A percentile compares a stretch with the other conserved stretches of the same genome.
Evolutionary conservation across 2,888 invertebrate species (phyloP).

Genomic region (Rhingia rostrata): DNA sequence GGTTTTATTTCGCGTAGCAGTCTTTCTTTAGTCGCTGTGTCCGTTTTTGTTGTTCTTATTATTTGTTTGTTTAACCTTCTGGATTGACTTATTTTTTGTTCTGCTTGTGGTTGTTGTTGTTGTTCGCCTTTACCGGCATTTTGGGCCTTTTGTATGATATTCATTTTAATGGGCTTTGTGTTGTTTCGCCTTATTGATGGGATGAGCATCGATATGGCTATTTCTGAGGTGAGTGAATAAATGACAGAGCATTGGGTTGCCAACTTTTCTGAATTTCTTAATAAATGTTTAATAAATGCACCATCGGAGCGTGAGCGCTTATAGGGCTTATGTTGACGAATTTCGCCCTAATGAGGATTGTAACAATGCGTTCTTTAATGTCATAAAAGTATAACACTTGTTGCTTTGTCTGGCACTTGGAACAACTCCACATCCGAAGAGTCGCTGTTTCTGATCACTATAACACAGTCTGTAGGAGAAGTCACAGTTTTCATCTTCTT

Average conservation of each 20-base stretch:
- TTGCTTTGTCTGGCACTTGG: too few species aligned
- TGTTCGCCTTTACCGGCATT: slow-evolving; percentile 59
- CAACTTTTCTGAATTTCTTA: background rate
- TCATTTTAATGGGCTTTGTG: slow-evolving; percentile 73
- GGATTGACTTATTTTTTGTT: slow-evolving; percentile 8
- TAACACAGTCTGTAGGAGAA: too few species aligned
- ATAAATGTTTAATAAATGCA: too few species aligned
- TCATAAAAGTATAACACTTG: too few species aligned
- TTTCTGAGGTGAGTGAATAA: slow-evolving; percentile 64
- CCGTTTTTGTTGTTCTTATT: slow-evolving; percentile 60
- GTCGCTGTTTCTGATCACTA: too few species aligned
- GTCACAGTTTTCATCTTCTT: too few species aligned
- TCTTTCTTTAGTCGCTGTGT: slow-evolving; percentile 53
- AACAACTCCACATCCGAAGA: too few species aligned
- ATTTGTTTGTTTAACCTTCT: slow-evolving; percentile 61
- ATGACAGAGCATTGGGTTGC: slow-evolving; percentile 46
- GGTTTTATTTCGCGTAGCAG: slow-evolving; percentile 60
- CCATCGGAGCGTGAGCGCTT: too few species aligned
- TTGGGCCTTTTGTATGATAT: slow-evolving; percentile 69
- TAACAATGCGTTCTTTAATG: too few species aligned
- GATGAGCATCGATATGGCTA: slow-evolving; percentile 65
- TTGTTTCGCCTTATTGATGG: slow-evolving; percentile 71
- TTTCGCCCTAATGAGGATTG: too few species aligned
- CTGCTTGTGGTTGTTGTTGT: background rate
- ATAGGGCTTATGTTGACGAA: too few species aligned